phyloP scores from a whole-genome alignment of 2,888 invertebrate species.

The Erebia aethiops region DNA sequence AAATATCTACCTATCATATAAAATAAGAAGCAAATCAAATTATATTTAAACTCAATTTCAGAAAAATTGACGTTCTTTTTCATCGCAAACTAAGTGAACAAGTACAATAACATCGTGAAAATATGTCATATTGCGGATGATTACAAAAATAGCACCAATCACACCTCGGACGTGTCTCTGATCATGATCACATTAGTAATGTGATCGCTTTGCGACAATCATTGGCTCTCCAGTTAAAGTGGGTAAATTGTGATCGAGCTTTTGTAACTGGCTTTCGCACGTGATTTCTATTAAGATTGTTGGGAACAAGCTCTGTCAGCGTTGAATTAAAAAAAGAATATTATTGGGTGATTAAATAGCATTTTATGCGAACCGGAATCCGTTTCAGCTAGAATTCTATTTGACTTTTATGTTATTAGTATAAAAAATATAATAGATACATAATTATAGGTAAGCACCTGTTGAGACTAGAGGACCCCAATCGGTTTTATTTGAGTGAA shows the following conservation, averaged over 20 bases:
- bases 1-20: too few relatives aligned
- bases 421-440: too few relatives aligned
- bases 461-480: too few relatives aligned
- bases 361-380: too few relatives aligned
- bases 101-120: slow-evolving; percentile 38
- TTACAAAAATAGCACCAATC: slow-evolving; percentile 37
- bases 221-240: not conserved
- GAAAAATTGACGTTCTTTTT: slow-evolving; percentile 1
- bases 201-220: slow-evolving; percentile 25
- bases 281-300: slow-evolving; percentile 11
- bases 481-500: too few relatives aligned
- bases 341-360: too few relatives aligned
- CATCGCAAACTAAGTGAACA: slow-evolving; percentile 8
- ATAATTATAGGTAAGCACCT: too few relatives aligned
- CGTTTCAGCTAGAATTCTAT: too few relatives aligned
- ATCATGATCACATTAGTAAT: slow-evolving; percentile 24
- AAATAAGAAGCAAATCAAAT: not conserved
- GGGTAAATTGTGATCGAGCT: slow-evolving; percentile 16
- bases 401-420: too few relatives aligned
- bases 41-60: not conserved
- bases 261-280: slow-evolving; percentile 23
- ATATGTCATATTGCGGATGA: slow-evolving; percentile 39
- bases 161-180: slow-evolving; percentile 30
- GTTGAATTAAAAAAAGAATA: too few relatives aligned
- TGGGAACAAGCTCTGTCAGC: too few relatives aligned